These are phyloP conservation scores for Micrasema minimum DNA, from an alignment of 1,140 invertebrate species.

Conservation along the genomic window DNA sequence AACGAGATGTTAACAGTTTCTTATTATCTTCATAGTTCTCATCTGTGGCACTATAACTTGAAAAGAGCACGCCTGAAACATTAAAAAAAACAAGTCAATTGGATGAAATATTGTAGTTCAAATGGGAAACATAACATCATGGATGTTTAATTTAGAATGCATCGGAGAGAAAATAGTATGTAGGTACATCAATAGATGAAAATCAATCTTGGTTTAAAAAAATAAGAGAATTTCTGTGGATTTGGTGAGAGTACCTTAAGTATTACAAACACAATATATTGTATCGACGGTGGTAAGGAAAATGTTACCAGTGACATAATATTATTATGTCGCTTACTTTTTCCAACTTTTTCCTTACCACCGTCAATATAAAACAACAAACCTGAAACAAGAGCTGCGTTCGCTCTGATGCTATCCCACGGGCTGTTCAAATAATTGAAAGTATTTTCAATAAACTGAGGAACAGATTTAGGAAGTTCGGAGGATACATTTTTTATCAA, in stretches of 20 bases:
- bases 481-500: conserved; percentile 77
- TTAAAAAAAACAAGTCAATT: background rate
- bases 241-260: too few relatives aligned
- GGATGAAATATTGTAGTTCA: too few relatives aligned
- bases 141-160: background rate
- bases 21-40: conserved; percentile 60
- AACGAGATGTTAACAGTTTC: conserved; percentile 57
- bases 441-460: conserved; percentile 76
- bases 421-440: conserved; percentile 78
- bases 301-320: too few relatives aligned
- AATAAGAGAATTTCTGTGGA: too few relatives aligned
- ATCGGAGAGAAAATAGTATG: background rate
- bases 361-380: too few relatives aligned
- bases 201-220: background rate
- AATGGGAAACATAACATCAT: background rate
- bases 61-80: conserved; percentile 59
- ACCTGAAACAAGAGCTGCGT: conserved; percentile 78
- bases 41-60: conserved; percentile 56
- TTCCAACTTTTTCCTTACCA: too few relatives aligned
- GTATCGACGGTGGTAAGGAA: too few relatives aligned
- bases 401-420: conserved; percentile 78
- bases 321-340: too few relatives aligned
- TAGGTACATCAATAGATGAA: background rate
- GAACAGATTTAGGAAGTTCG: conserved; percentile 73
- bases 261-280: background rate